Base-by-base conservation (phyloP, 2,888 invertebrate genomes). In the Erebia palarica region DNA sequence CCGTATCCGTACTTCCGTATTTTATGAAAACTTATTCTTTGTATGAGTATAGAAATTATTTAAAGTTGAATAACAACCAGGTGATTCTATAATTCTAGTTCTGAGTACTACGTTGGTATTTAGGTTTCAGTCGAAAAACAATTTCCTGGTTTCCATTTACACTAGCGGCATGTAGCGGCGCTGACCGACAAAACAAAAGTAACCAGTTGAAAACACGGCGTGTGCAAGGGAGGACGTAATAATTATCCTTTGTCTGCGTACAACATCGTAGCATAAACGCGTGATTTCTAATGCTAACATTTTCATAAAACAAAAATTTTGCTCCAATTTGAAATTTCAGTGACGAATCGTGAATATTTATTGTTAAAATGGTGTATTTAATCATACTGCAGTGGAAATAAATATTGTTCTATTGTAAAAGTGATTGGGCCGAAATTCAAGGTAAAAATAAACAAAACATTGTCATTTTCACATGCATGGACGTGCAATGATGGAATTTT, bases 391-490 rank as follows among this genome's bases (percentile, higher is more conserved):
- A 66, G 18, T 61, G 16, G 21, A 14, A 59, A 21, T n/a, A 58
- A 57, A 47, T 49, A 55, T 53, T 68, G 18, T 63, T 66, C 53
- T 70, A 27, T 64, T 36, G 66, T 53, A 66, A 60, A 36, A 68
- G 68, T 68, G 70, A 68, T 73, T 64, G 70, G 68, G 10, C 55
- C 51, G 49, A 68, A 74, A 68, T 74, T 72, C 74, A 74, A 74
- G 74, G 74, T 74, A 74, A 74, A 73, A 69, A 67, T 47, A 67
- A 73, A 61, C 64, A 65, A 55, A 71, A 61, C 44, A 21, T 16
- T 66, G 21, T 14, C 21, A 66, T 58, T 44, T 65, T 55, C 36
- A 16, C 36, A n/a, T 13, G 47, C 47, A 16, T 1, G n/a, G 42
- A 60, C 58, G 36, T 60, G 60, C 3, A n/a, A n/a, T 36, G n/a